A percentile compares a stretch with the other conserved stretches of the same genome.
Conservation (phyloP, 2,113 vertebrate species). For the Camelus bactrianus region DNA sequence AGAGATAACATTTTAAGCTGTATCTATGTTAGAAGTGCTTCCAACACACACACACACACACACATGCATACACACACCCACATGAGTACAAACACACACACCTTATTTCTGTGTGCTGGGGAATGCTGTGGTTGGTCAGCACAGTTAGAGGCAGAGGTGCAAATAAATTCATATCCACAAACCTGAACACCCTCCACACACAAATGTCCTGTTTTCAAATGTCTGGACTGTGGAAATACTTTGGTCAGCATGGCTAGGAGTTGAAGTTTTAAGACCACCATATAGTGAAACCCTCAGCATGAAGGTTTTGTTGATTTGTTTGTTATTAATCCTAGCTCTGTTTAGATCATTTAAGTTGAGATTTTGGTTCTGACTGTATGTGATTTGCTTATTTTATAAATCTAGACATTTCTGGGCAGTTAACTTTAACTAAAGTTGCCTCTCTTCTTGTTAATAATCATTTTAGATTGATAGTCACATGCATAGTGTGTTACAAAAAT, state of each 20-base stretch:
- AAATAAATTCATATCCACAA: not conserved
- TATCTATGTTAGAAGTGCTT: not conserved
- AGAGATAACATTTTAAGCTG: not conserved
- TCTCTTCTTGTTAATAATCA: constrained; percentile 9
- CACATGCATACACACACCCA: not conserved
- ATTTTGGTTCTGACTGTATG: not conserved
- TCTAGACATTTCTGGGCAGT: not conserved
- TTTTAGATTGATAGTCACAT: not conserved
- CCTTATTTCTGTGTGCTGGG: not conserved
- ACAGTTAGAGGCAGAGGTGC: not conserved
- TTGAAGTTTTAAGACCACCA: not conserved
- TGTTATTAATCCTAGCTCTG: not conserved
- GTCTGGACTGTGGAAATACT: not conserved
- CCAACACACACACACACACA: not conserved
- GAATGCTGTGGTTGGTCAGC: not conserved
- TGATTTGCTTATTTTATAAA: not conserved
- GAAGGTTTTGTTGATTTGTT: not conserved
- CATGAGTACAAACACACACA: not conserved
- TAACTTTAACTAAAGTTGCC: not conserved
- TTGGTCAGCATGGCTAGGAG: not conserved
- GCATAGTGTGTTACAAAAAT: not conserved
- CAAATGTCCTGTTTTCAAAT: not conserved
- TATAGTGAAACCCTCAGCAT: not conserved
- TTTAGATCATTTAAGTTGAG: not conserved
- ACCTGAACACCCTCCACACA: not conserved